Percentiles rank a stretch among this genome's conserved stretches.
Evolutionary conservation across 2,888 invertebrate species (phyloP).

Genomic region (Andrena hattorfiana): DNA sequence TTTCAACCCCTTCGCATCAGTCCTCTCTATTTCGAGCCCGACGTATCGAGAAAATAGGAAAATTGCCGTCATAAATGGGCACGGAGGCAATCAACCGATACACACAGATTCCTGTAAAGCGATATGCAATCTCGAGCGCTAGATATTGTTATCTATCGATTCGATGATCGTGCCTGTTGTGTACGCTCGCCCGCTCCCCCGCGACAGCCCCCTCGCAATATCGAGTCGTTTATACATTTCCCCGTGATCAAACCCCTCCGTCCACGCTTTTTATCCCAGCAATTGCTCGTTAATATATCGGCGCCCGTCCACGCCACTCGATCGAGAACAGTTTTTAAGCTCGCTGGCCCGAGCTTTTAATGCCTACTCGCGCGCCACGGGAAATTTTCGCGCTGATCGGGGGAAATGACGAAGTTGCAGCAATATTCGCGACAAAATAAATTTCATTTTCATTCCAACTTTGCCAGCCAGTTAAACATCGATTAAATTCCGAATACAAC

Average conservation of each 20-base stretch:
- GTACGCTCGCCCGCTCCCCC: conserved; percentile 9
- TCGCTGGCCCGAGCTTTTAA: conserved; percentile 38
- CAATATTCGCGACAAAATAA: conserved; percentile 32
- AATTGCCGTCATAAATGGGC: conserved; percentile 64
- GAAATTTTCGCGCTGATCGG: neutral
- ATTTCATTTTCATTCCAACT: conserved; percentile 36
- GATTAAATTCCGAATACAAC: too few relatives aligned
- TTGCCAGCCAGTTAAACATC: too few relatives aligned
- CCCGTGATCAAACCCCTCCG: neutral
- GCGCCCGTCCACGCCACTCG: neutral
- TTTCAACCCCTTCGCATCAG: conserved; percentile 6
- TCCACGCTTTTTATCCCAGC: conserved; percentile 44
- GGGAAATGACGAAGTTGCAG: conserved; percentile 19
- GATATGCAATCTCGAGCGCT: conserved; percentile 60
- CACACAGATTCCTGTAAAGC: conserved; percentile 54
- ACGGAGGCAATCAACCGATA: conserved; percentile 51
- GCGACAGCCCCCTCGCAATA: conserved; percentile 5
- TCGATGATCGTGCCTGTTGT: conserved; percentile 52
- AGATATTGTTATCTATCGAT: conserved; percentile 64
- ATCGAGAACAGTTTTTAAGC: conserved; percentile 53
- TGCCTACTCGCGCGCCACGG: neutral
- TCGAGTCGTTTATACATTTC: conserved; percentile 57
- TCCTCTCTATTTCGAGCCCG: conserved; percentile 37
- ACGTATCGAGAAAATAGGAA: conserved; percentile 56
- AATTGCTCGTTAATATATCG: conserved; percentile 51